Percentiles rank a stretch among this genome's conserved stretches.
Conservation (phyloP, 2,888 invertebrate genomes). For the Anodontia alba region DNA sequence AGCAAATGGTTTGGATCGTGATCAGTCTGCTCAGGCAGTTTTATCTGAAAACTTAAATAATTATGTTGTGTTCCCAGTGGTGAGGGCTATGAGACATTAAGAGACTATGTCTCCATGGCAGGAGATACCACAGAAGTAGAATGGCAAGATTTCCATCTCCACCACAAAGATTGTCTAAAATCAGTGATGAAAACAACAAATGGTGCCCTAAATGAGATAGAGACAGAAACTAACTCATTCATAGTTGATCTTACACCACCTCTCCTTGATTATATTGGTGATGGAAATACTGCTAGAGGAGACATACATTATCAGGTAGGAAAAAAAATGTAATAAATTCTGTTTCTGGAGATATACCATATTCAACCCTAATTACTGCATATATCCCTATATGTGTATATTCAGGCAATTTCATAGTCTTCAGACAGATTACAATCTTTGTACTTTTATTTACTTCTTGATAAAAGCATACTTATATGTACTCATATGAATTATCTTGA, state of each 20-base stretch:
- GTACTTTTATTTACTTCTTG: too few relatives aligned
- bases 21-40: too few relatives aligned
- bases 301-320: constrained; percentile 70
- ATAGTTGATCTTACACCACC: constrained; percentile 76
- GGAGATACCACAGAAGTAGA: constrained; percentile 50
- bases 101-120: constrained; percentile 59
- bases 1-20: too few relatives aligned
- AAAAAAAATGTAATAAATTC: neutral
- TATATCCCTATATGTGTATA: too few relatives aligned
- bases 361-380: too few relatives aligned
- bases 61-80: neutral
- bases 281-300: constrained; percentile 50
- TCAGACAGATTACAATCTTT: too few relatives aligned
- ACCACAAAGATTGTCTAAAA: constrained; percentile 70
- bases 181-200: constrained; percentile 68
- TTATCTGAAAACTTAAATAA: too few relatives aligned
- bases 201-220: constrained; percentile 64
- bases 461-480: too few relatives aligned
- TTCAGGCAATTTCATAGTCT: too few relatives aligned
- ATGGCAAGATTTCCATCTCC: constrained; percentile 71
- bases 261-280: constrained; percentile 56
- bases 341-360: too few relatives aligned
- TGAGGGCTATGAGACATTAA: constrained; percentile 44
- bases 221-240: constrained; percentile 59
- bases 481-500: too few relatives aligned